Base-by-base conservation (phyloP, 2,888 invertebrate species). In the Ephialtes manifestator region DNA sequence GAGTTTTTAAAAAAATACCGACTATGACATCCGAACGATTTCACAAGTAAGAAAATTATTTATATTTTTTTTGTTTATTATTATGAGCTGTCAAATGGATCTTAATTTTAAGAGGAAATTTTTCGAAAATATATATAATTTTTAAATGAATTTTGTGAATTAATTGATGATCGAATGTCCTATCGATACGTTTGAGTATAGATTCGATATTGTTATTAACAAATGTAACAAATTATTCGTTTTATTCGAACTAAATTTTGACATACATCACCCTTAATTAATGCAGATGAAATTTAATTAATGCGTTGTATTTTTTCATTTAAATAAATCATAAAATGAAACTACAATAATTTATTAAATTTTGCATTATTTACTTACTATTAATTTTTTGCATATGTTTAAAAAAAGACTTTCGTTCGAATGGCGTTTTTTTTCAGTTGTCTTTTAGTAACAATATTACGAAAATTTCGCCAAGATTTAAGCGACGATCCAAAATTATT, bases 11-110 rank as follows among this genome's bases (percentile, higher is more conserved):
- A 75, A 67, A 48, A 18, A 67, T 13, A 46, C 71, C 81, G 84
- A 86, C 51, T 80, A 93, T 93, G 93, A 90, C 93, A 86, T 91
- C 93, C 82, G 93, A 93, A 81, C 91, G 93, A 87, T 93, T 93
- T 91, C 93, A 93, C 91, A 93, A 92, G 93, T 93, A 90, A 93
- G 93, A 15, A 8, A 5, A 48, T 20, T 11, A n/a, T 72, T 18
- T 43, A 8, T 20, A 10, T 60, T 31, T 24, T 67, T 53, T 39
- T 39, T 20, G 5, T 53, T 46, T 8, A 68, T 8, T 39, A 35
- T 80, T 76, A 13, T 13, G 5, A 13, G 13, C 35, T 43, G 39
- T 35, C 28, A 31, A 51, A 35, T 15, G 15, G 48, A 11, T 53
- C 7, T n/a, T 5, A 31, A 31, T 48, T 24, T n/a, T 7, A 11